Conservation (phyloP, 2,888 invertebrate species). For the Aromia moschata region DNA sequence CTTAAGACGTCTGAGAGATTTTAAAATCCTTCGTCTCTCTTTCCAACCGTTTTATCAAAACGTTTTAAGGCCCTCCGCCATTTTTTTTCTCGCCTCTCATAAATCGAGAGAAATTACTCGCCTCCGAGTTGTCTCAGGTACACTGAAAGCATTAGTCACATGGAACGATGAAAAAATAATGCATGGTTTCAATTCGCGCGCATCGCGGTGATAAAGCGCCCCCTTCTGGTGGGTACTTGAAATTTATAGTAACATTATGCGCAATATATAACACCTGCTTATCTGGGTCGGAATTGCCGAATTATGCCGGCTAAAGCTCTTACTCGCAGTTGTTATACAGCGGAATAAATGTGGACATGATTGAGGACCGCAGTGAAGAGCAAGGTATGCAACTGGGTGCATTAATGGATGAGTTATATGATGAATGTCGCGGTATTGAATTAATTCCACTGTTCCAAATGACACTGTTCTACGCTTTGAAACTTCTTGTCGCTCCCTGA, state of each 20-base stretch:
- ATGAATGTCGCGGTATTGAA: no score
- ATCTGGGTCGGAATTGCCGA: conserved; percentile 46
- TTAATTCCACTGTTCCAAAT: no score
- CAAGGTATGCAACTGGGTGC: not conserved
- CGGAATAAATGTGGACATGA: conserved; percentile 10
- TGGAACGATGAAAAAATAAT: conserved; percentile 37
- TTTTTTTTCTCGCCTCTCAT: not conserved
- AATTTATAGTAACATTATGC: conserved; percentile 46
- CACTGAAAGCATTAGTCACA: conserved; percentile 19
- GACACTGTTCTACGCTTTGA: no score
- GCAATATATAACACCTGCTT: conserved; percentile 49
- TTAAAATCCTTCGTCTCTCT: no score
- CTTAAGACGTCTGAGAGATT: no score
- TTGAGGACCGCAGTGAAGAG: not conserved
- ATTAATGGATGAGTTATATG: no score
- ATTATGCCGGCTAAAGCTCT: conserved; percentile 42
- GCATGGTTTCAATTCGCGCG: conserved; percentile 43
- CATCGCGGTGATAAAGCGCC: conserved; percentile 43
- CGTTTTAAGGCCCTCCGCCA: no score
- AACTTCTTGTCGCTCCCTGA: no score
- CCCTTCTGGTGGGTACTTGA: conserved; percentile 42
- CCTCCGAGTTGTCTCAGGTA: not conserved
- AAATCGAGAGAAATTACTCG: conserved; percentile 12
- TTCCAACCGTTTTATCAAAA: no score
- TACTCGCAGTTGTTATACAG: conserved; percentile 28